These are phyloP conservation scores for Dascyllus trimaculatus DNA, from an alignment of 2,113 vertebrate genomes.

Conservation along the genomic window DNA sequence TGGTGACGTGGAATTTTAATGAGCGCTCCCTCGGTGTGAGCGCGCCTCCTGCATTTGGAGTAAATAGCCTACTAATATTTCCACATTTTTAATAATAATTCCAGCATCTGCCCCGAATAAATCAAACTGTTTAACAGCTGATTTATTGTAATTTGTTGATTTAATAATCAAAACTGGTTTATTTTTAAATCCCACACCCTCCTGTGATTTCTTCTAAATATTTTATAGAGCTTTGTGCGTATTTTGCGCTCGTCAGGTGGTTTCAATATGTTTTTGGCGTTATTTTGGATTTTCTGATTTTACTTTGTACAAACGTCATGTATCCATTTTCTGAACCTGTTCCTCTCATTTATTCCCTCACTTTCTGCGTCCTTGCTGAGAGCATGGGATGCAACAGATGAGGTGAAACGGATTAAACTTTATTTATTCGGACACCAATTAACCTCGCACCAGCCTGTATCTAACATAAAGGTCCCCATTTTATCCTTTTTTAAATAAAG, in stretches of 20 bases:
- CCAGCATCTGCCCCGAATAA: conserved; percentile 48
- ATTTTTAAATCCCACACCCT: conserved; percentile 19
- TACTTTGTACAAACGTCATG: conserved; percentile 1
- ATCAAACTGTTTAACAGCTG: conserved; percentile 18
- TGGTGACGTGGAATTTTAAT: background rate
- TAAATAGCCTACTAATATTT: conserved; percentile 60
- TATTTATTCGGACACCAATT: conserved; percentile 21
- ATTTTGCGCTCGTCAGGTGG: background rate
- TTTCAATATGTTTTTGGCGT: background rate
- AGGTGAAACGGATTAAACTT: background rate
- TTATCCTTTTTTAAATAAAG: conserved; percentile 13
- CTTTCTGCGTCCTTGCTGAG: background rate
- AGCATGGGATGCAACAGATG: conserved; percentile 26
- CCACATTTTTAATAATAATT: conserved; percentile 43
- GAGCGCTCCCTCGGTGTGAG: background rate
- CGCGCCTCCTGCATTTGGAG: conserved; percentile 30
- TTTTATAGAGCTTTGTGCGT: background rate
- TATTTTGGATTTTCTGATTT: background rate
- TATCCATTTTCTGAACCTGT: background rate
- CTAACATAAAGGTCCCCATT: background rate
- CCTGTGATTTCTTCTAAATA: background rate
- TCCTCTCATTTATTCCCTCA: background rate
- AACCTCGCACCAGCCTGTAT: conserved; percentile 1
- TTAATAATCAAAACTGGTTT: conserved; percentile 3
- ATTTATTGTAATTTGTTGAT: conserved; percentile 29